These are phyloP conservation scores for Serilophus lunatus DNA, from an alignment of 2,113 vertebrate species.

Conservation along the genomic window DNA sequence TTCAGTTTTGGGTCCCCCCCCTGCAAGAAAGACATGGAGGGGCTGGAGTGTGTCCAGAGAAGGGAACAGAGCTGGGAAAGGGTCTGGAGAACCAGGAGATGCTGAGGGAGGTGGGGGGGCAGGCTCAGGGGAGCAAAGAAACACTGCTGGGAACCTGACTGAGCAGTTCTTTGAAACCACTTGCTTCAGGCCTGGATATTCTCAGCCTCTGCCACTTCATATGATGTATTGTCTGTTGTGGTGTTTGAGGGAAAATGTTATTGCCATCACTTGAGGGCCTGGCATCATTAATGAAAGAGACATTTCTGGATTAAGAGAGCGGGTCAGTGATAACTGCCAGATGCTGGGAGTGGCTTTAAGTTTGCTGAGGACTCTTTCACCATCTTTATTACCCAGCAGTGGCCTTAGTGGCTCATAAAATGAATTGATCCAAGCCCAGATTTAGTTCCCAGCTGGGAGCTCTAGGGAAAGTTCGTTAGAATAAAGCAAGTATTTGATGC, in stretches of 20 bases:
- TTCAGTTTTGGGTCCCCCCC: not conserved
- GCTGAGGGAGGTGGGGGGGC: not conserved
- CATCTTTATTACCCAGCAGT: not conserved
- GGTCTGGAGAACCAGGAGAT: not conserved
- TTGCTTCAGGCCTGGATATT: not conserved
- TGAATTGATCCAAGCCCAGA: not conserved
- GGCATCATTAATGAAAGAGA: not conserved
- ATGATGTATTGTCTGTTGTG: accelerated
- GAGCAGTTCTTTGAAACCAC: not conserved
- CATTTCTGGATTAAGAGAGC: not conserved
- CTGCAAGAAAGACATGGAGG: not conserved
- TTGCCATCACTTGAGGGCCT: not conserved
- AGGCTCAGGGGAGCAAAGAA: accelerated
- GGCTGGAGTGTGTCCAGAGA: not conserved
- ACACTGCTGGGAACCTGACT: not conserved
- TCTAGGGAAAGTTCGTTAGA: too few species aligned
- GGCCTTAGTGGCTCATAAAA: not conserved
- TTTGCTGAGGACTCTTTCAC: not conserved
- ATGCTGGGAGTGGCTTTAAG: not conserved
- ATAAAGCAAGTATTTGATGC: too few species aligned
- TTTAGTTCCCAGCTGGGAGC: too few species aligned
- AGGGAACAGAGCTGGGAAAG: not conserved
- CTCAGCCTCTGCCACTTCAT: not conserved
- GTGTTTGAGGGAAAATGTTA: not conserved
- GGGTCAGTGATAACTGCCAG: not conserved